phyloP scores from a whole-genome alignment of 2,113 vertebrate genomes.

The Empidonax traillii region DNA sequence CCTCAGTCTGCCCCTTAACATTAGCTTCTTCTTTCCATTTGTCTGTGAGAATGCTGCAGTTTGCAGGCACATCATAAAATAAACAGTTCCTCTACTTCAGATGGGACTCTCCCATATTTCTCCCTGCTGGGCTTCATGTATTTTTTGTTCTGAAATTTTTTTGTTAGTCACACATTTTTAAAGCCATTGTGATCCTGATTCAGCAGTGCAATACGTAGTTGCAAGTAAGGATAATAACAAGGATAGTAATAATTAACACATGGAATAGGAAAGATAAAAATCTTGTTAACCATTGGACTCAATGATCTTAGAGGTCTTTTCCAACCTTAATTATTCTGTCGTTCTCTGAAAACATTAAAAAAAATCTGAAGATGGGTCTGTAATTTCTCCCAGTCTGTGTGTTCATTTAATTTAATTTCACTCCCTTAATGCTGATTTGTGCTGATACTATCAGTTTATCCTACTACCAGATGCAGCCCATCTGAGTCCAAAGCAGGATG shows the following conservation, averaged over 20 bases:
- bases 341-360: neutral
- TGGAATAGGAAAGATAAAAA: neutral
- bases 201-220: neutral
- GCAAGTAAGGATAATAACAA: neutral
- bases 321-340: neutral
- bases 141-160: neutral
- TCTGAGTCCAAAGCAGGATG: neutral
- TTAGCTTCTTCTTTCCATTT: neutral
- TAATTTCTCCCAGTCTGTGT: neutral
- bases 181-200: neutral
- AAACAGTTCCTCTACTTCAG: neutral
- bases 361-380: neutral
- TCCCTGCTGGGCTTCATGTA: accelerated
- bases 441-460: neutral
- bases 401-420: neutral
- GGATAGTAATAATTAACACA: neutral
- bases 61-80: neutral
- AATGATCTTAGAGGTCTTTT: neutral
- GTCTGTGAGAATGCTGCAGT: neutral
- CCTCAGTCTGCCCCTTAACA: neutral
- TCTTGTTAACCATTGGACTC: neutral
- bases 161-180: neutral
- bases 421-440: neutral
- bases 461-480: neutral
- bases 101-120: neutral